A percentile compares a stretch with the other conserved stretches of the same genome.
phyloP scores from a whole-genome alignment of 2,113 vertebrate genomes.

The Bolborhynchus lineola region DNA sequence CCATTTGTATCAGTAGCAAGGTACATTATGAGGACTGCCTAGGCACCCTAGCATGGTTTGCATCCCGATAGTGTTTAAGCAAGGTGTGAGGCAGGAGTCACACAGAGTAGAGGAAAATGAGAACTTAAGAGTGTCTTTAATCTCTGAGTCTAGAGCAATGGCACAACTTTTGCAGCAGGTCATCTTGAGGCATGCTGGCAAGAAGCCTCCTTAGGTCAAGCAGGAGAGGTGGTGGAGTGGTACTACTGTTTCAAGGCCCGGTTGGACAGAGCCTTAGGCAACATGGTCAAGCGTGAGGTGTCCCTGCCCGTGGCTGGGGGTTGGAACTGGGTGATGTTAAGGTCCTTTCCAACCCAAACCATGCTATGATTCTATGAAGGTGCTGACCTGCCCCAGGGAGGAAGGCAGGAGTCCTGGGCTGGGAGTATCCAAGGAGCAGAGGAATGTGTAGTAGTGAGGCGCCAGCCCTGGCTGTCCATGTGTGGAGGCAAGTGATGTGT shows the following conservation, averaged over 20 bases:
- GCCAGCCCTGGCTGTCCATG: accelerated
- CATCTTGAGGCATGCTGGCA: background rate
- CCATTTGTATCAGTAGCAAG: background rate
- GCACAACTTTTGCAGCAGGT: background rate
- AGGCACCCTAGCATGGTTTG: background rate
- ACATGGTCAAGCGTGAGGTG: background rate
- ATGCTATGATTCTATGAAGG: background rate
- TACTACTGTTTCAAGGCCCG: background rate
- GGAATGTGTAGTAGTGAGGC: accelerated
- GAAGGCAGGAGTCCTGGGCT: background rate
- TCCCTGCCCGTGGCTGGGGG: background rate
- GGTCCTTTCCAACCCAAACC: background rate
- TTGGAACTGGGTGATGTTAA: background rate
- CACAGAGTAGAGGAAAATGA: background rate
- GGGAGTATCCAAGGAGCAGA: background rate
- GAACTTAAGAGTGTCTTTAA: background rate
- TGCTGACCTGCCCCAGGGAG: background rate
- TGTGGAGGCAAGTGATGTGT: background rate
- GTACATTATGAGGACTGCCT: background rate
- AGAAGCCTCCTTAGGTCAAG: background rate
- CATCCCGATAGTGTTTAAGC: background rate
- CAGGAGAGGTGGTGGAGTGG: background rate
- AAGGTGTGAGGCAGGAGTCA: background rate
- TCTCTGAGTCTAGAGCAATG: background rate
- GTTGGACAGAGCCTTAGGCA: background rate